phyloP scores from a whole-genome alignment of 2,113 vertebrate genomes.

The Amblyornis subalaris region DNA sequence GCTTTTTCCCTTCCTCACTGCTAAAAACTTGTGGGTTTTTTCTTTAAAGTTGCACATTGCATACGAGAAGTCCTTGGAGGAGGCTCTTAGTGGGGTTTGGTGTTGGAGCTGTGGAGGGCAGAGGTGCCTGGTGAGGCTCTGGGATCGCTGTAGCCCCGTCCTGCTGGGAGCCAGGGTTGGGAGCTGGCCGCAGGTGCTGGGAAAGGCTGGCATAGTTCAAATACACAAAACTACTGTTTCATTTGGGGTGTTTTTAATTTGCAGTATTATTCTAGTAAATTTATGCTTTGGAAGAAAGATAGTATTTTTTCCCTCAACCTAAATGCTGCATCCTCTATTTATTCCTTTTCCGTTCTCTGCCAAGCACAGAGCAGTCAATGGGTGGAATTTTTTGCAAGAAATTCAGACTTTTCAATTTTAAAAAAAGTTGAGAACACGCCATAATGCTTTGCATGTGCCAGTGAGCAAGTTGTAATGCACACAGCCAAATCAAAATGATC shows the following conservation, averaged over 20 bases:
- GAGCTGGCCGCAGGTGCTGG: neutral
- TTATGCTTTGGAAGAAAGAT: neutral
- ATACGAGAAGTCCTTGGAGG: neutral
- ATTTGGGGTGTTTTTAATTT: neutral
- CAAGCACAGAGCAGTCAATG: slow-evolving; percentile 44
- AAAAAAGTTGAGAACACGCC: slow-evolving; percentile 14
- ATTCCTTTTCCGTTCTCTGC: slow-evolving; percentile 1
- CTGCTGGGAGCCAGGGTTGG: neutral
- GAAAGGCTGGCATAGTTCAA: neutral
- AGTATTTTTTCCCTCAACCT: neutral
- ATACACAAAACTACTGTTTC: neutral
- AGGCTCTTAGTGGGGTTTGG: neutral
- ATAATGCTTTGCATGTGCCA: neutral
- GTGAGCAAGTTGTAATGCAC: neutral
- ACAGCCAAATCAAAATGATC: neutral
- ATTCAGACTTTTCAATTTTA: slow-evolving; percentile 6
- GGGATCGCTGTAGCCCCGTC: neutral
- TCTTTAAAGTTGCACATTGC: neutral
- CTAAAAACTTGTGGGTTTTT: neutral
- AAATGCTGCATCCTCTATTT: slow-evolving; percentile 14
- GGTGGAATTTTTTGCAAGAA: slow-evolving; percentile 27
- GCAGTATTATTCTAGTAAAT: neutral
- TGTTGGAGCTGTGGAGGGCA: neutral
- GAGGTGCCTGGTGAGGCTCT: neutral
- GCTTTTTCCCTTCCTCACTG: neutral